Evolutionary conservation across 2,888 invertebrate genomes (phyloP).

Genomic region (Drosophila helvetica): DNA sequence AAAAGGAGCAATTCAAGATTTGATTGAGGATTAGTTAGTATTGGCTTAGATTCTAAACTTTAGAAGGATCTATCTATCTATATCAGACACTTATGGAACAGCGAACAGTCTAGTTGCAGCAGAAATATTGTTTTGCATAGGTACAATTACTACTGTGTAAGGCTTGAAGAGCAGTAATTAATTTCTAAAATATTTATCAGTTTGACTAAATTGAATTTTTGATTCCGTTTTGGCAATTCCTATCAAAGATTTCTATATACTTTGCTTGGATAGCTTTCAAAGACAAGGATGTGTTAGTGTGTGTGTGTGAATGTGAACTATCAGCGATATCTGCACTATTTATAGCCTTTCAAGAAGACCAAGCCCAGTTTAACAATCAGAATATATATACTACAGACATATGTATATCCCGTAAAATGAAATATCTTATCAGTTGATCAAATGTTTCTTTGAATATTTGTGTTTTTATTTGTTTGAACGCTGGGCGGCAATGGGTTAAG

Average conservation of each 20-base stretch:
- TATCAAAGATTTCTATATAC: not conserved
- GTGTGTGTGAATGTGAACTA: not conserved
- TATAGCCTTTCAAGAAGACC: constrained; percentile 49
- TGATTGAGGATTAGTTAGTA: not conserved
- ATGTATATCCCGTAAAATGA: constrained; percentile 60
- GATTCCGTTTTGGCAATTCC: no score
- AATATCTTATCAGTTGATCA: constrained; percentile 30
- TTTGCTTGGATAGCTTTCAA: not conserved
- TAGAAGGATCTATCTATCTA: no score
- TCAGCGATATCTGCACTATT: not conserved
- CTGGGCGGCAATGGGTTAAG: constrained; percentile 83
- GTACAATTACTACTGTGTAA: not conserved
- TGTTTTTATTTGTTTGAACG: constrained; percentile 61
- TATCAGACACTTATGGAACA: not conserved
- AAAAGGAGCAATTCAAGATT: constrained; percentile 70
- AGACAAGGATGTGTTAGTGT: not conserved
- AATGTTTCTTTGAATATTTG: constrained; percentile 21
- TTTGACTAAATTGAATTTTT: no score
- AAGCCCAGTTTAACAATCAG: no score
- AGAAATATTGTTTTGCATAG: not conserved
- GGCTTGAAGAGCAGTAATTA: no score
- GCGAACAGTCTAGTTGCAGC: not conserved
- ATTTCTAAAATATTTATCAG: no score
- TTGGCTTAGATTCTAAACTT: no score
- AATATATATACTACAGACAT: no score